Evolutionary conservation across 2,797 vertebrate species (phyloP).

Genomic region (Arctocebus calabarensis): DNA sequence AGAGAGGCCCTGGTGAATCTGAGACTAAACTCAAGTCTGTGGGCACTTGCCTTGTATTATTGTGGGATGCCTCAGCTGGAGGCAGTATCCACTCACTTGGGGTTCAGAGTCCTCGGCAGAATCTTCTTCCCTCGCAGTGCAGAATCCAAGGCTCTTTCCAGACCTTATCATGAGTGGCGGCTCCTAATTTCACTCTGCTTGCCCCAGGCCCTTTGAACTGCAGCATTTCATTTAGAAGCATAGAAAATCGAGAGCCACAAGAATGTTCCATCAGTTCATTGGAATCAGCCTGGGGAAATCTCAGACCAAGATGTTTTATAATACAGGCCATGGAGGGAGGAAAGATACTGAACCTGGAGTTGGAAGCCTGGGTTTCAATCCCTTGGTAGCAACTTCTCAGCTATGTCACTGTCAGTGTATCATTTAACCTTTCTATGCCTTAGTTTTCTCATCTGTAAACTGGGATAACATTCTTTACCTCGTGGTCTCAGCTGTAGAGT

Average conservation of each 20-base stretch:
- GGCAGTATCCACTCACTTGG: not conserved
- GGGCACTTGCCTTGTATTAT: not conserved
- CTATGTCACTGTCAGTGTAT: not conserved
- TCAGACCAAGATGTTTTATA: not conserved
- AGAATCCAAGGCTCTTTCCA: not conserved
- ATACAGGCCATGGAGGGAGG: not conserved
- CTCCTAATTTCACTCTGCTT: not conserved
- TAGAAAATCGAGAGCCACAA: not conserved
- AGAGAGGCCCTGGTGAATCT: too few species aligned
- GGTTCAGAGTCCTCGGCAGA: not conserved
- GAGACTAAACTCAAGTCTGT: not conserved
- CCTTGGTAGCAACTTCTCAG: not conserved
- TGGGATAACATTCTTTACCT: too few species aligned
- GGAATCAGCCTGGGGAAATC: not conserved
- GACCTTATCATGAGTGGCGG: not conserved
- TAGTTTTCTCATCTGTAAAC: not conserved
- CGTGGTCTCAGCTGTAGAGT: not conserved
- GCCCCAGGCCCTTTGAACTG: not conserved
- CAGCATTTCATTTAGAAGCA: not conserved
- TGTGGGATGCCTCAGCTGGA: not conserved
- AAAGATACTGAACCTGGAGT: not conserved
- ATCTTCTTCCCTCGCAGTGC: not conserved
- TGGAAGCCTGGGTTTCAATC: not conserved
- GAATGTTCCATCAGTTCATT: not conserved
- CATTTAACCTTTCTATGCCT: not conserved